Percentiles rank a stretch among this genome's conserved stretches.
phyloP scores from a whole-genome alignment of 2,113 vertebrate genomes.

The Notechis scutatus region DNA sequence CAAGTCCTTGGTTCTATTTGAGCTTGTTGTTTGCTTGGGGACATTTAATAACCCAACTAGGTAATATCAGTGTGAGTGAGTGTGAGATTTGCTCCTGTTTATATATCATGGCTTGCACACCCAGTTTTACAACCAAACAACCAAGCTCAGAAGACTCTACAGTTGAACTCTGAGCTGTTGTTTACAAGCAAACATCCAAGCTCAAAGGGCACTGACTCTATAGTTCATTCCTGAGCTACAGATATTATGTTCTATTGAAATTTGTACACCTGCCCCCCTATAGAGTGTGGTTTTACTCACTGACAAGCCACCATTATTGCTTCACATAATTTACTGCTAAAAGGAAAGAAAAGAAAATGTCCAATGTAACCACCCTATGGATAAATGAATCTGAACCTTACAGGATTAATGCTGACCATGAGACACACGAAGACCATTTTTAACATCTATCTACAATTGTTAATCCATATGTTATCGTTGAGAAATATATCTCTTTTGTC shows the following conservation, averaged over 20 bases:
- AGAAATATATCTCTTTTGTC: not conserved
- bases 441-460: not conserved
- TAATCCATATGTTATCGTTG: not conserved
- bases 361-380: not conserved
- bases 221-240: not conserved
- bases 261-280: not conserved
- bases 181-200: not conserved
- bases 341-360: not conserved
- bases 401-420: not conserved
- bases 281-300: slow-evolving; percentile 5
- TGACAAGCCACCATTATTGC: not conserved
- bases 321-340: not conserved
- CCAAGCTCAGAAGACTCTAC: not conserved
- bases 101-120: not conserved
- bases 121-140: not conserved
- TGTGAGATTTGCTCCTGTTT: not conserved
- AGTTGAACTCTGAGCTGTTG: not conserved
- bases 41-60: not conserved
- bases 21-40: not conserved
- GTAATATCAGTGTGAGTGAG: not conserved
- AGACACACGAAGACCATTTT: not conserved
- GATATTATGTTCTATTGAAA: not conserved
- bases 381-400: not conserved
- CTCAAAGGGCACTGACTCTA: not conserved
- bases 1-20: not conserved